Evolutionary conservation across 2,797 vertebrate genomes (phyloP).

Genomic region (Sarcoramphus papa): DNA sequence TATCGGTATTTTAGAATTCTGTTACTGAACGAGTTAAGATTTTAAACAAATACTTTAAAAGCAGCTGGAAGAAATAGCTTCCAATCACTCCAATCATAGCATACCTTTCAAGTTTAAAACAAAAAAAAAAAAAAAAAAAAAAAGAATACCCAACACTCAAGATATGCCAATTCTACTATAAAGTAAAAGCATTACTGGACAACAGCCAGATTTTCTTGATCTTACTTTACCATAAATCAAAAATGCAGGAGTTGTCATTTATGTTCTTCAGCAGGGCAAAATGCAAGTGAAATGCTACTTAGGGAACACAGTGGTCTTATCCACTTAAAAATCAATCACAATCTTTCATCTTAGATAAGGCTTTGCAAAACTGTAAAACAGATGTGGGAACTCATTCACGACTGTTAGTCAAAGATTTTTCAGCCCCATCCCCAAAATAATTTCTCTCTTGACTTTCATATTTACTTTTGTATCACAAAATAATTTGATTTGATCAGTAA

Average conservation of each 20-base stretch:
- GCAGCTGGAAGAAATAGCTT: not conserved
- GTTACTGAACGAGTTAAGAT: not conserved
- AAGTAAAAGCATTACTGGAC: conserved; percentile 33
- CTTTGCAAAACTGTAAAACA: not conserved
- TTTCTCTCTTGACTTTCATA: not conserved
- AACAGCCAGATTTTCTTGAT: not conserved
- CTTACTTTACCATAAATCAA: not conserved
- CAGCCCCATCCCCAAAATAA: not conserved
- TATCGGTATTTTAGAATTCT: not conserved
- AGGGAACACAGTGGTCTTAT: not conserved
- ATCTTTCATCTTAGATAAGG: not conserved
- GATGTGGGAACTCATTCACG: not conserved
- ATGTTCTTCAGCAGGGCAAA: not conserved
- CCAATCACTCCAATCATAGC: not conserved
- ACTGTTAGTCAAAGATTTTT: not conserved
- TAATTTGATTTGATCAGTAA: conserved; percentile 57
- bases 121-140: not conserved
- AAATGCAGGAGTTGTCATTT: not conserved
- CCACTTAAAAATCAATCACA: not conserved
- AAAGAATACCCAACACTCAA: not conserved
- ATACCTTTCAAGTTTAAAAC: not conserved
- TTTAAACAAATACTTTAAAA: not conserved
- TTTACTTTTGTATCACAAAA: conserved; percentile 27
- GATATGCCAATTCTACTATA: not conserved
- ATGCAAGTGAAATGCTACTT: not conserved